These are phyloP conservation scores for Sturnira hondurensis DNA, from an alignment of 2,113 vertebrate genomes.

Conservation along the genomic window DNA sequence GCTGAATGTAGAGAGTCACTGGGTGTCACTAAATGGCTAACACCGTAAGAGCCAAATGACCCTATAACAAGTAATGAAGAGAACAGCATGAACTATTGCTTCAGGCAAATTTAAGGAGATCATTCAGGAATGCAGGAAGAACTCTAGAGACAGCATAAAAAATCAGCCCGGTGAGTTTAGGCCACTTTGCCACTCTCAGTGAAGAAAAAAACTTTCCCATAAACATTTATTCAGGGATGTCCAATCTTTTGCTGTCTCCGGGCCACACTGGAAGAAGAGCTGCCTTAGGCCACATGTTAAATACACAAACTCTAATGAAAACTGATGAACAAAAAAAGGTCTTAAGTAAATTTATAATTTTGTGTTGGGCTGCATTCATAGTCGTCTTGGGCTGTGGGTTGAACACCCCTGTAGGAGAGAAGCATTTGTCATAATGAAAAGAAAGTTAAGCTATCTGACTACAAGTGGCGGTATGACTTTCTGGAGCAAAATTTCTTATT, in stretches of 20 bases:
- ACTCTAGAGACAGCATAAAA: neutral
- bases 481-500: neutral
- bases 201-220: neutral
- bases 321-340: too few species aligned
- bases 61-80: neutral
- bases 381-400: too few species aligned
- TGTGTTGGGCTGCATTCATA: too few species aligned
- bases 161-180: neutral
- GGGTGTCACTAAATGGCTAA: neutral
- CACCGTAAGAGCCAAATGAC: neutral
- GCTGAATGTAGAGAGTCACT: neutral
- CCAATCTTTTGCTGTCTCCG: too few species aligned
- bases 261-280: too few species aligned
- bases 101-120: neutral
- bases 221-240: neutral
- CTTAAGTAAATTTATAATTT: too few species aligned
- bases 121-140: neutral
- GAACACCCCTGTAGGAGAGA: neutral
- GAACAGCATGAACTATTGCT: neutral
- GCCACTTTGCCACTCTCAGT: neutral
- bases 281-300: too few species aligned
- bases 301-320: too few species aligned
- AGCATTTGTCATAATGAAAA: neutral
- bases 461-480: neutral
- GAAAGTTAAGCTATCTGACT: neutral